Evolutionary conservation across 1,140 invertebrate genomes (phyloP).

Genomic region (Tribolium madens): DNA sequence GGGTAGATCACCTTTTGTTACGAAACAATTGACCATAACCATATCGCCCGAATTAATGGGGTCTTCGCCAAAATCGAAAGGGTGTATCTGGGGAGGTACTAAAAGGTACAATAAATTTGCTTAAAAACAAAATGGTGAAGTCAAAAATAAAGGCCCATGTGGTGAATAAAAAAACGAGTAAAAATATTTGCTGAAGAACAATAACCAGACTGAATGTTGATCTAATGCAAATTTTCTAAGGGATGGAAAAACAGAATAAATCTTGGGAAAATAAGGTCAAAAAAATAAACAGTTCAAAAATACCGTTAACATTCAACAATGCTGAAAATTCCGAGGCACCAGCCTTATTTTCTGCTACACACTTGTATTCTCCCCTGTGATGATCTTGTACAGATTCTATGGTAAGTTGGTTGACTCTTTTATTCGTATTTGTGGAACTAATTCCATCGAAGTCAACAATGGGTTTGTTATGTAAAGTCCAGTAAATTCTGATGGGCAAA

Average conservation of each 20-base stretch:
- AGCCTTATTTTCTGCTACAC: conserved; percentile 72
- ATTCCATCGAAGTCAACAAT: conserved; percentile 56
- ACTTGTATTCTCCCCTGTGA: conserved; percentile 76
- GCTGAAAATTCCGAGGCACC: conserved; percentile 73
- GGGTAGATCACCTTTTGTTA: conserved; percentile 77
- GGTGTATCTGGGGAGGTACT: conserved; percentile 78
- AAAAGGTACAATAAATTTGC: conserved; percentile 32
- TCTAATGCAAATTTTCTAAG: too few species aligned
- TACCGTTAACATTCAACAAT: conserved; percentile 75
- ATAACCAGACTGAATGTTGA: too few species aligned
- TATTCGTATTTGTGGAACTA: conserved; percentile 66
- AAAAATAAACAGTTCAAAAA: conserved; percentile 41
- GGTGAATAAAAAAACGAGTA: conserved; percentile 54
- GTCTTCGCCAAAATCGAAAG: conserved; percentile 75
- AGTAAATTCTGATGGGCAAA: conserved; percentile 73
- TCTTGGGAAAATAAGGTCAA: background rate
- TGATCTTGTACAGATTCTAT: conserved; percentile 71
- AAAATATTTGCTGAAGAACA: too few species aligned
- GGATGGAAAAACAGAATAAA: conserved; percentile 60
- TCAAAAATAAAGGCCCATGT: conserved; percentile 64
- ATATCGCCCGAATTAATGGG: conserved; percentile 76
- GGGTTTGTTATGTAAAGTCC: conserved; percentile 72
- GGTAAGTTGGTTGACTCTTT: conserved; percentile 70
- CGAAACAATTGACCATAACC: conserved; percentile 71
- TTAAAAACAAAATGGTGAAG: conserved; percentile 52